phyloP scores from a whole-genome alignment of 2,888 invertebrate genomes.

The Drosophila tripunctata region DNA sequence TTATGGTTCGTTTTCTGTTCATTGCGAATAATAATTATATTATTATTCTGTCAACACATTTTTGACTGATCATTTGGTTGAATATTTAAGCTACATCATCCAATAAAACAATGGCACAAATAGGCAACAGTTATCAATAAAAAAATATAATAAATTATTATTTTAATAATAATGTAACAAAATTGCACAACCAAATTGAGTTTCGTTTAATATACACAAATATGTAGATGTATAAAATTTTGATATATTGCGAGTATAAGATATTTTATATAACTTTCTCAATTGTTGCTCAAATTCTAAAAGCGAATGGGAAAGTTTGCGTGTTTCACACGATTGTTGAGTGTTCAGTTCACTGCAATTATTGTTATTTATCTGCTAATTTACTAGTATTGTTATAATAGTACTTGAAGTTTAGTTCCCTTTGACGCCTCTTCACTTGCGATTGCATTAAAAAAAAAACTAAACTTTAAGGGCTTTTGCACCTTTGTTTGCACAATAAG shows the following conservation, averaged over 20 bases:
- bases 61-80: background rate
- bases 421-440: background rate
- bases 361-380: constrained; percentile 47
- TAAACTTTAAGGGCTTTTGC: background rate
- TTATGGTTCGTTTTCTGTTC: background rate
- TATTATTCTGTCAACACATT: constrained; percentile 4
- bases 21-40: constrained; percentile 41
- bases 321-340: constrained; percentile 56
- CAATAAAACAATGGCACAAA: constrained; percentile 27
- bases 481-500: background rate
- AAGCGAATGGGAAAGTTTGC: constrained; percentile 30
- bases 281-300: background rate
- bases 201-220: background rate
- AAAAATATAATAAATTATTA: background rate
- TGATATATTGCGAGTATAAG: background rate
- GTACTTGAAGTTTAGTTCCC: background rate
- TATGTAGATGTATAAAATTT: background rate
- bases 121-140: constrained; percentile 6
- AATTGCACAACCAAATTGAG: background rate
- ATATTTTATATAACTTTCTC: background rate
- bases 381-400: constrained; percentile 22
- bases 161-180: background rate
- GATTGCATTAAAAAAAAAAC: background rate
- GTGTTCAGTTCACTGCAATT: constrained; percentile 20
- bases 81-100: constrained; percentile 10